phyloP scores from a whole-genome alignment of 2,888 invertebrate genomes.

The Frankliniella intonsa region DNA sequence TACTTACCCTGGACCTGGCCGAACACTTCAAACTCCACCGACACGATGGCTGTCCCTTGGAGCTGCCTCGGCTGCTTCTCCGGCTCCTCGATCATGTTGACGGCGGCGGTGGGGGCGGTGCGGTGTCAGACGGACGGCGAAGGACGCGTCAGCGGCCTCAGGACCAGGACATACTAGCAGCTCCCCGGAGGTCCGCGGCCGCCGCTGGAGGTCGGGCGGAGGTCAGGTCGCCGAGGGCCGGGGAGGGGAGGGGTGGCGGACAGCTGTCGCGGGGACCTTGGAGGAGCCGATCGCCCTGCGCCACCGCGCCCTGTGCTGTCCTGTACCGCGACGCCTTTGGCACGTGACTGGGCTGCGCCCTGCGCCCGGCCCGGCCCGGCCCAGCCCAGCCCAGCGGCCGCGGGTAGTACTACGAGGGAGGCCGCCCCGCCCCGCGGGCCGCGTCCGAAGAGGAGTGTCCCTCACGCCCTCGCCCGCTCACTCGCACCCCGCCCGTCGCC shows the following conservation, averaged over 20 bases:
- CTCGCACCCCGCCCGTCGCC: background rate
- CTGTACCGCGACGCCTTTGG: background rate
- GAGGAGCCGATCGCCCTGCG: background rate
- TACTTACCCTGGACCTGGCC: constrained; percentile 83
- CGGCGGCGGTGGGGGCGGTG: background rate
- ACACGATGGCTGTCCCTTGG: constrained; percentile 51
- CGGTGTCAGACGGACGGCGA: too few species aligned
- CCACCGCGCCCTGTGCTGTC: background rate
- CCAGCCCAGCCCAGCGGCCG: background rate
- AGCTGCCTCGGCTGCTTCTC: background rate
- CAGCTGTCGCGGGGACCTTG: too few species aligned
- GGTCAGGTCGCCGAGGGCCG: too few species aligned
- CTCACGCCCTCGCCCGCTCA: too few species aligned
- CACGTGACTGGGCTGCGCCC: background rate
- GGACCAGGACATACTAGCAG: too few species aligned
- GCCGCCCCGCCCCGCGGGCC: too few species aligned
- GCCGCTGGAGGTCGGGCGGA: too few species aligned
- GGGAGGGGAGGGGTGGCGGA: too few species aligned
- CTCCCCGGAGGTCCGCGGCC: too few species aligned
- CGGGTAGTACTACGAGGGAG: too few species aligned
- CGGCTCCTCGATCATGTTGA: background rate
- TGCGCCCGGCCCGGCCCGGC: background rate
- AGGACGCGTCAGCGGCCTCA: too few species aligned
- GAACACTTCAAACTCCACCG: constrained; percentile 85
- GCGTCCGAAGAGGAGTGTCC: too few species aligned